Conservation (phyloP, 1,140 invertebrate genomes). For the Lepidurus arcticus region DNA sequence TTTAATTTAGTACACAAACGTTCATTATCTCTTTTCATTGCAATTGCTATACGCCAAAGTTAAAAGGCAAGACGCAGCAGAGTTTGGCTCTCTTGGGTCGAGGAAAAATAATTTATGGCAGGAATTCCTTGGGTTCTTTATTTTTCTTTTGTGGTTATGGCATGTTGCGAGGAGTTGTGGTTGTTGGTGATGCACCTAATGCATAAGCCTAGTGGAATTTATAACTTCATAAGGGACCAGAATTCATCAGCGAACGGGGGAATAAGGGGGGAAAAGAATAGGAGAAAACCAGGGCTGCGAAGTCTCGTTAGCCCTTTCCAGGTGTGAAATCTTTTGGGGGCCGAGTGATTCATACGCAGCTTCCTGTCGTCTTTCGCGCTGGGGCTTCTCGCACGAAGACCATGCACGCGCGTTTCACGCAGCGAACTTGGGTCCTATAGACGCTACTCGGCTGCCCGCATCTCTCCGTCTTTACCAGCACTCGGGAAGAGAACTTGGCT, state of each 20-base stretch:
- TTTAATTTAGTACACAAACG: not conserved
- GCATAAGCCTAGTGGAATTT: slow-evolving; percentile 21
- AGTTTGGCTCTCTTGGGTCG: not conserved
- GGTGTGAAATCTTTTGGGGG: slow-evolving; percentile 21
- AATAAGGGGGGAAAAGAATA: not conserved
- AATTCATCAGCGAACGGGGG: not conserved
- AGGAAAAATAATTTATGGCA: slow-evolving; percentile 6
- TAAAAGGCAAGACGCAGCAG: not conserved
- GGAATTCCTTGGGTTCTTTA: slow-evolving; percentile 17
- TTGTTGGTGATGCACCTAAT: slow-evolving; percentile 13
- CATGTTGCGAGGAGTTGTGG: slow-evolving; percentile 21
- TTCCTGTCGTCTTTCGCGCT: slow-evolving; percentile 14
- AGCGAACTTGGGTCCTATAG: not conserved
- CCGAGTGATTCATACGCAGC: slow-evolving; percentile 20
- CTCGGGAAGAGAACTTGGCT: not conserved
- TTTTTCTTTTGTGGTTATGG: slow-evolving; percentile 19
- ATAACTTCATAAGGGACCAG: slow-evolving; percentile 16
- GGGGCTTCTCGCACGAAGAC: slow-evolving; percentile 6
- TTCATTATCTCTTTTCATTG: slow-evolving; percentile 9
- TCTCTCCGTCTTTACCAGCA: not conserved
- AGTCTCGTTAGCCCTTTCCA: slow-evolving; percentile 21
- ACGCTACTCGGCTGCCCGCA: not conserved
- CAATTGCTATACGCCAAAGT: not conserved
- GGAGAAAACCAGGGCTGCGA: not conserved
- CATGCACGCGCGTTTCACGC: slow-evolving; percentile 20